Base-by-base conservation (phyloP, 2,113 vertebrate genomes). In the Zapornia atra region DNA sequence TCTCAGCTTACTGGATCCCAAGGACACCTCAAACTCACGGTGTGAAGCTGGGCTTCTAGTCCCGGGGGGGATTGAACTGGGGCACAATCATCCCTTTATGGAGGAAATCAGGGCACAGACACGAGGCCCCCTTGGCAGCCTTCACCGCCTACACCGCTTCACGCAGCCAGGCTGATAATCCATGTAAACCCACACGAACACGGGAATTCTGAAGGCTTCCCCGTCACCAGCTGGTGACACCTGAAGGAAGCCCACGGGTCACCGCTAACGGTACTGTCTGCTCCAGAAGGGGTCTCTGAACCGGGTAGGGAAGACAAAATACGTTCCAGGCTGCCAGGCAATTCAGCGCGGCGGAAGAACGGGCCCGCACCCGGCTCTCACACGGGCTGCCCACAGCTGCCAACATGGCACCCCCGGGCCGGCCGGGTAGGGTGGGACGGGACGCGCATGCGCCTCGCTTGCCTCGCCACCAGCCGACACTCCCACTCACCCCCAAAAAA, bases 51-150 rank as follows among this genome's bases (percentile, higher is more conserved):
- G 40, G 29, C 25, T 51, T 51, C 24, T 25, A 51, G 50, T 13
- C 50, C 12, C 51, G 8, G 25, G 25, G 10, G 26, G 51, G 5
- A 20, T 2, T 2, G 33, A 59, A 5, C 38, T 20, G 42, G 12
- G 34, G n/a, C 57, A 48, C 40, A 8, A 12, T 28, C 13, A 76
- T 2, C 18, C 38, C 2, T 21, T 29, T 3, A 7, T 25, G 9
- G 51, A 65, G 33, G 63, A 25, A 22, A 6, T 5, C 0, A 0
- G 17, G 25, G 12, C 8, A 31, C 31, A 11, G 18, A 6, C 21
- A 15, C 2, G 0, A 7, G 33, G 33, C 12, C 22, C 3, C 11
- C 0, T 25, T 21, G 9, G 1, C 3, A 3, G 11, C 53, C 12
- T 13, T 15, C 11, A 20, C 14, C 4, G 29, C 14, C 28, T 1